Percentiles rank a stretch among this genome's conserved stretches.
These are phyloP conservation scores for Lottia scabra DNA, from an alignment of 2,888 invertebrate genomes.

Conservation along the genomic window DNA sequence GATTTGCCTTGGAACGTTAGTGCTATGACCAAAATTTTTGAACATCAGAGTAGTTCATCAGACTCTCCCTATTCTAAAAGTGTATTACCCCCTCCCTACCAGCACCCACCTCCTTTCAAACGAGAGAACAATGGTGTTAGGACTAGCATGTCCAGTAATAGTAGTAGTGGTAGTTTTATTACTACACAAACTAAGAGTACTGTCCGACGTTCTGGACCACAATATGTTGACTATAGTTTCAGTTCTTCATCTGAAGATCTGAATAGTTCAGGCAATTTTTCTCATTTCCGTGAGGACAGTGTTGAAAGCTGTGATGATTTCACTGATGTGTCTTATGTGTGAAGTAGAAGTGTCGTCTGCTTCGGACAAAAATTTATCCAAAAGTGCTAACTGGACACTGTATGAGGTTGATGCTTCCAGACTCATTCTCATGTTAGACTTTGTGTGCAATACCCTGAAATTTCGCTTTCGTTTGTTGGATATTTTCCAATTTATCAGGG, in stretches of 20 bases:
- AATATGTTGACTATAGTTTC: conserved; percentile 40
- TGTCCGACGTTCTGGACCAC: conserved; percentile 36
- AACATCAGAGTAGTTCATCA: conserved; percentile 15
- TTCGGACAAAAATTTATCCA: no score
- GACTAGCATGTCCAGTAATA: conserved; percentile 49
- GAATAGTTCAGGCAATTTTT: conserved; percentile 41
- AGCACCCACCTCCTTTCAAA: conserved; percentile 47
- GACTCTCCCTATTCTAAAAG: conserved; percentile 7
- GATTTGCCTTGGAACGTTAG: conserved; percentile 60
- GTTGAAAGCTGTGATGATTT: conserved; percentile 33
- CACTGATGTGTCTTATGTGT: conserved; percentile 51
- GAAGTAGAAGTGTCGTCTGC: background rate
- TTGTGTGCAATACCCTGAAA: no score
- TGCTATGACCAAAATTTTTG: conserved; percentile 45
- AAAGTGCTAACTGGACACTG: no score
- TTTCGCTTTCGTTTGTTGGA: no score
- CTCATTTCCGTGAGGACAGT: conserved; percentile 33
- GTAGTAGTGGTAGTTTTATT: conserved; percentile 41
- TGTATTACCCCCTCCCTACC: conserved; percentile 40
- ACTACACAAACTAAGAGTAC: conserved; percentile 6
- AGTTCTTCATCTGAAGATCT: conserved; percentile 46
- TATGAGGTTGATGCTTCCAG: no score
- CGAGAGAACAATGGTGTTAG: conserved; percentile 40
- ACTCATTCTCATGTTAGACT: no score
- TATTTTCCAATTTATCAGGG: no score